Percentiles rank a stretch among this genome's conserved stretches.
Evolutionary conservation across 1,140 invertebrate genomes (phyloP).

Genomic region (Apis florea): DNA sequence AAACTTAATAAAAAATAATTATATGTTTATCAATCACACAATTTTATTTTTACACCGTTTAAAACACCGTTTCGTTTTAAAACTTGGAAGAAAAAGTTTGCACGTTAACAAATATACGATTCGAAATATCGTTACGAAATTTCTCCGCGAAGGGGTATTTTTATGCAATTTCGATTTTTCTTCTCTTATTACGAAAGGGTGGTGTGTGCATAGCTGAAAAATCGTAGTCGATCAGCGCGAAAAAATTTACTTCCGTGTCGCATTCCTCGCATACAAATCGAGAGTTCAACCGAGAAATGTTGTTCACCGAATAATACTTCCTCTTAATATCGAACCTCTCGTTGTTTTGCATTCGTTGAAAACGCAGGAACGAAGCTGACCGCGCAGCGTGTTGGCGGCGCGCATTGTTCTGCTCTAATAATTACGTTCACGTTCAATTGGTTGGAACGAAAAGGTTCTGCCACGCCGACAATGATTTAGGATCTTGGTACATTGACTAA

Average conservation of each 20-base stretch:
- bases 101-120: neutral
- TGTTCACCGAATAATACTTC: conserved; percentile 36
- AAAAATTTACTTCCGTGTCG: neutral
- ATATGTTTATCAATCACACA: no score
- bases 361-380: conserved; percentile 28
- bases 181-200: neutral
- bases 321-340: neutral
- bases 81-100: neutral
- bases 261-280: conserved; percentile 17
- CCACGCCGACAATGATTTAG: conserved; percentile 56
- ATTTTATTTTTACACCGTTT: neutral
- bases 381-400: conserved; percentile 38
- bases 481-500: neutral
- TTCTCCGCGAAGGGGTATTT: neutral
- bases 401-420: conserved; percentile 64
- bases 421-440: conserved; percentile 60
- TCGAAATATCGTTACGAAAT: neutral
- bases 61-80: neutral
- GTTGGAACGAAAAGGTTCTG: conserved; percentile 57
- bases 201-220: no score
- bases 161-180: neutral
- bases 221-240: neutral
- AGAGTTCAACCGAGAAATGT: neutral
- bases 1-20: neutral
- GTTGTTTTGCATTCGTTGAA: conserved; percentile 4